phyloP scores from a whole-genome alignment of 2,113 vertebrate genomes.

The Aldabrachelys gigantea region DNA sequence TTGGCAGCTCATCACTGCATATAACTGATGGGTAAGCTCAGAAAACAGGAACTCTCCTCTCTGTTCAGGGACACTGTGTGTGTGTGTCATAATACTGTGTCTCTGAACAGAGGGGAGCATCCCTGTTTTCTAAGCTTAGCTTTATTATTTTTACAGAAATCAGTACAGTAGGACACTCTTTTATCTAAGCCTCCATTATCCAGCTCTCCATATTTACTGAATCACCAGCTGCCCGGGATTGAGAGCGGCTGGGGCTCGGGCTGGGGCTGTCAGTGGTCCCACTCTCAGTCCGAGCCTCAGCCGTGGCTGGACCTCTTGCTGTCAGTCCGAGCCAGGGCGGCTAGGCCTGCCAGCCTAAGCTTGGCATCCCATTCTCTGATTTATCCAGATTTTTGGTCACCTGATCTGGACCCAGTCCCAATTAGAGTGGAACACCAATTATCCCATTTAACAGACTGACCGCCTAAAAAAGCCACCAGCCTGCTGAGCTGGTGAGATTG shows the following conservation, averaged over 20 bases:
- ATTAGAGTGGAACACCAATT: not conserved
- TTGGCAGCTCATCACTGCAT: no score
- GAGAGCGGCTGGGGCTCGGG: not conserved
- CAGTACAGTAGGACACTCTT: not conserved
- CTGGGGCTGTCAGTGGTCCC: not conserved
- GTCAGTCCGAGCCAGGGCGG: no score
- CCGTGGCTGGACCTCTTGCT: no score
- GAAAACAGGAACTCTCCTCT: no score
- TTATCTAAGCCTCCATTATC: not conserved
- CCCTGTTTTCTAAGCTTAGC: not conserved
- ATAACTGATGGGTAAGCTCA: no score
- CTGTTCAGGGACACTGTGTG: no score
- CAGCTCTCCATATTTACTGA: not conserved
- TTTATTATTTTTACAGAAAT: not conserved
- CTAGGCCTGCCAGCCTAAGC: no score
- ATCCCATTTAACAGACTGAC: not conserved
- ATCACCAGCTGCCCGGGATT: not conserved
- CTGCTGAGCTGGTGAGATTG: conserved; percentile 37
- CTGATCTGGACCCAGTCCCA: not conserved
- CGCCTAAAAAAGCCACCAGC: conserved; percentile 7
- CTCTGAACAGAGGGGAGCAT: not conserved
- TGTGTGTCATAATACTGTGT: not conserved
- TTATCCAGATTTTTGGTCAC: not conserved
- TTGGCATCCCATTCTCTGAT: not conserved
- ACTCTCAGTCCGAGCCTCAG: no score